Conservation (phyloP, 2,113 vertebrate species). For the Notiomystis cincta region DNA sequence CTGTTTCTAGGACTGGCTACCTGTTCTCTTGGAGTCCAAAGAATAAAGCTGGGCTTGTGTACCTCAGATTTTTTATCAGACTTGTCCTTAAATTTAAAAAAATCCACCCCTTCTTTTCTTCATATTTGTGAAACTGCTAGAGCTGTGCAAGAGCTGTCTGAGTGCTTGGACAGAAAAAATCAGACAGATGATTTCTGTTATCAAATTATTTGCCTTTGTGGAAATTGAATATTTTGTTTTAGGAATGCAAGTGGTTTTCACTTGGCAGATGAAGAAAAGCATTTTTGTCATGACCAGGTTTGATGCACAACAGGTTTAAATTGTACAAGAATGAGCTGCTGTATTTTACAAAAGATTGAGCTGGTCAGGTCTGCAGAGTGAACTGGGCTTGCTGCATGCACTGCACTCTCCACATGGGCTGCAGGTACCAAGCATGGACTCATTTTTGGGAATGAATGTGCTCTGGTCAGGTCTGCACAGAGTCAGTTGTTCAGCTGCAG, state of each 20-base stretch:
- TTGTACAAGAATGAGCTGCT: background rate
- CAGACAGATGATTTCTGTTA: background rate
- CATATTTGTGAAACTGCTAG: background rate
- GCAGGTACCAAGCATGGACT: no score
- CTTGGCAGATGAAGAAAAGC: background rate
- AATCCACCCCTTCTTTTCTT: background rate
- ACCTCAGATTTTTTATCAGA: background rate
- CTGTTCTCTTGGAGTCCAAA: background rate
- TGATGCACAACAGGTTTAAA: background rate
- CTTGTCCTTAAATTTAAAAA: background rate
- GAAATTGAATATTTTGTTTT: background rate
- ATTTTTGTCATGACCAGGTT: background rate
- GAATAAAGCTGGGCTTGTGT: background rate
- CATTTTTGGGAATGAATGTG: rapidly evolving
- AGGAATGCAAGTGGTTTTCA: background rate
- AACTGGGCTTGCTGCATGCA: rapidly evolving
- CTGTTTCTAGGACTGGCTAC: background rate
- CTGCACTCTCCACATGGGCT: background rate
- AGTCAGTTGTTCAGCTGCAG: rapidly evolving
- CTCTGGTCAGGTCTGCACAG: background rate
- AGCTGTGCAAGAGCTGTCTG: background rate
- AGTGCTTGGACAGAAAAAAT: background rate
- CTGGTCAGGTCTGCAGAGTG: background rate
- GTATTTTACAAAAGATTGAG: background rate
- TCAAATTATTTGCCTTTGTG: background rate